Conservation (phyloP, 2,888 invertebrate genomes). For the Oligia fasciuncula region DNA sequence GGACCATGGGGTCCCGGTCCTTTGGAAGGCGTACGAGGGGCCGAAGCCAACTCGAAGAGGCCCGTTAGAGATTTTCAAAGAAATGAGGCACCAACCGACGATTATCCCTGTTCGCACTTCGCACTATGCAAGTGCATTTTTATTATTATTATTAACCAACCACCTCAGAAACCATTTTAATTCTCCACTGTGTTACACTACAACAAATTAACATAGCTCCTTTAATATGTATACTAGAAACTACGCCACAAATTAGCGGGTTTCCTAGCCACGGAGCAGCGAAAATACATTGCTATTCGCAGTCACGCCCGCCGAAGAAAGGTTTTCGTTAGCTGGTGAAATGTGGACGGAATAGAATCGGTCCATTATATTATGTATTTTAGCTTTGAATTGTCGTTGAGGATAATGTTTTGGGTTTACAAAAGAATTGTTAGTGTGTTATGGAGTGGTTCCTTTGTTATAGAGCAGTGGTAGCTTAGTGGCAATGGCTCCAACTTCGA, state of each 20-base stretch:
- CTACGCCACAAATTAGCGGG: constrained; percentile 51
- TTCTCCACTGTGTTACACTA: constrained; percentile 8
- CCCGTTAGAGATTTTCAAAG: too few relatives aligned
- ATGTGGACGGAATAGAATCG: constrained; percentile 66
- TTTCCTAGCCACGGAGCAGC: constrained; percentile 53
- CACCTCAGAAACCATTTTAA: constrained; percentile 18
- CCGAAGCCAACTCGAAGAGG: too few relatives aligned
- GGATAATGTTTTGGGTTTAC: constrained; percentile 47
- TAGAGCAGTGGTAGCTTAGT: not conserved
- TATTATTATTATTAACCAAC: too few relatives aligned
- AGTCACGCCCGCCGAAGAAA: constrained; percentile 68
- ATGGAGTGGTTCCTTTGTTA: not conserved
- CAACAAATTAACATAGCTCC: constrained; percentile 34
- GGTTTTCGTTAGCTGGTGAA: constrained; percentile 64
- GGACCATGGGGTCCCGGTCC: too few relatives aligned
- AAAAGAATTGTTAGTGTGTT: constrained; percentile 38
- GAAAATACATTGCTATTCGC: constrained; percentile 66
- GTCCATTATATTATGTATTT: constrained; percentile 63
- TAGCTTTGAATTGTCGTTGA: constrained; percentile 53
- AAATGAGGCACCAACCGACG: too few relatives aligned
- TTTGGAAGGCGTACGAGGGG: too few relatives aligned
- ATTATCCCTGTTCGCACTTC: too few relatives aligned
- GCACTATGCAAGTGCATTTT: too few relatives aligned
- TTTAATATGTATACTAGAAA: constrained; percentile 44
- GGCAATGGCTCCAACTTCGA: too few relatives aligned